Base-by-base conservation (phyloP, 2,888 invertebrate genomes). In the Hecatera dysodea region DNA sequence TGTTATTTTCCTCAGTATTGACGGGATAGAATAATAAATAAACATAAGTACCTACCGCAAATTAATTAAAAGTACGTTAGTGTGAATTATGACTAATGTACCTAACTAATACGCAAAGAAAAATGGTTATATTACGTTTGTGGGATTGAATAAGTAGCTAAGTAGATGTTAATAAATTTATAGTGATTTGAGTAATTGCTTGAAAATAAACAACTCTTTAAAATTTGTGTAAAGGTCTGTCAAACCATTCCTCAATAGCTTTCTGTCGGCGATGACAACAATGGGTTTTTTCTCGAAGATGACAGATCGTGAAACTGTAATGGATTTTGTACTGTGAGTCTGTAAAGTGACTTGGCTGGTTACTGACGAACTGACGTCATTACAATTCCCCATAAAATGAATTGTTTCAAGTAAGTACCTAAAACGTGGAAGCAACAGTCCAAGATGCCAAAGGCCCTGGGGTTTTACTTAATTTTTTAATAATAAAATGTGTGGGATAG, bases 291-390 rank as follows among this genome's bases (percentile, higher is more conserved):
- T 9, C 62, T 3, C 24, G 15, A 70, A 65, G 22, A 62, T 75
- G 36, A 67, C 67, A 53, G 46, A 36, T 48, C 53, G 22, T 29
- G 39, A 67, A 67, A 67, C 24, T 53, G 59, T 52, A 11, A n/a
- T 22, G 52, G 19, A 65, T 68, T 59, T 78, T 75, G 64, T 59
- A 27, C 57, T 39, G 17, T 65, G 73, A 72, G 53, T 36, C 53
- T 46, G 22, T 56, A 73, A 72, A 59, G 12, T 36, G 46, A 9
- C 22, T 57, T 53, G 24, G 53, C 27, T 29, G 24, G n/a, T 62
- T 46, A 55, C 61, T 62, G 80, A 53, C 33, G 42, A 75, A 11
- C 36, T 55, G 44, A 80, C 65, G 78, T 80, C 76, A 80, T 56
- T 33, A 33, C 2, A 55, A 66, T 52, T 75, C 29, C 61, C 55